Conservation (phyloP, 2,113 vertebrate genomes). For the Zosterops borbonicus region DNA sequence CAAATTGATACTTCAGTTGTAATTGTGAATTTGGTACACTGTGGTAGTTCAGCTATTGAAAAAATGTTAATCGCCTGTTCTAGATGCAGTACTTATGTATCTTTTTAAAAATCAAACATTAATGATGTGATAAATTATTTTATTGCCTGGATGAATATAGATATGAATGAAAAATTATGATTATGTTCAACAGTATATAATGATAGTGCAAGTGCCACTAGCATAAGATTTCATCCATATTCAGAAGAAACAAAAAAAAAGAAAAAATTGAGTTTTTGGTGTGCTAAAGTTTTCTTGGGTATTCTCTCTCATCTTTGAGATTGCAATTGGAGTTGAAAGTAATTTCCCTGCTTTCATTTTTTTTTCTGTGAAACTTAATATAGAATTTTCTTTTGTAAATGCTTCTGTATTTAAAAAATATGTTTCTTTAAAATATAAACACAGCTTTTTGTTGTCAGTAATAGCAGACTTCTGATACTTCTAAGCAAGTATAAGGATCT, state of each 20-base stretch:
- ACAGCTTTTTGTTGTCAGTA: not conserved
- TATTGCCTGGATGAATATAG: not conserved
- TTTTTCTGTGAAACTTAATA: not conserved
- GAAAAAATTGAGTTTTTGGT: not conserved
- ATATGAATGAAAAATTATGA: not conserved
- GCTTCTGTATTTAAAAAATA: not conserved
- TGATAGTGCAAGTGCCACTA: not conserved
- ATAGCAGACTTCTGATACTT: not conserved
- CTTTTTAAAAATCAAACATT: not conserved
- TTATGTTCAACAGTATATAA: not conserved
- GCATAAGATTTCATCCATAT: not conserved
- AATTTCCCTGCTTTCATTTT: not conserved
- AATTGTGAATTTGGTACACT: not conserved
- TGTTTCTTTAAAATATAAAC: not conserved
- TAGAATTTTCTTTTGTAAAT: not conserved
- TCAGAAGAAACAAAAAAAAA: not conserved
- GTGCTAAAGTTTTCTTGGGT: not conserved
- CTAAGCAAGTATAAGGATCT: not conserved
- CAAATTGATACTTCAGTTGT: not conserved
- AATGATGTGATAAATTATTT: not conserved
- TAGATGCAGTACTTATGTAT: not conserved
- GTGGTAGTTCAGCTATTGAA: not conserved
- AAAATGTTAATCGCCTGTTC: not conserved
- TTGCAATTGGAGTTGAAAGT: not conserved
- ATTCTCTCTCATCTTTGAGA: not conserved